Evolutionary conservation across 2,888 invertebrate genomes (phyloP).

Genomic region (Melipona beecheii): DNA sequence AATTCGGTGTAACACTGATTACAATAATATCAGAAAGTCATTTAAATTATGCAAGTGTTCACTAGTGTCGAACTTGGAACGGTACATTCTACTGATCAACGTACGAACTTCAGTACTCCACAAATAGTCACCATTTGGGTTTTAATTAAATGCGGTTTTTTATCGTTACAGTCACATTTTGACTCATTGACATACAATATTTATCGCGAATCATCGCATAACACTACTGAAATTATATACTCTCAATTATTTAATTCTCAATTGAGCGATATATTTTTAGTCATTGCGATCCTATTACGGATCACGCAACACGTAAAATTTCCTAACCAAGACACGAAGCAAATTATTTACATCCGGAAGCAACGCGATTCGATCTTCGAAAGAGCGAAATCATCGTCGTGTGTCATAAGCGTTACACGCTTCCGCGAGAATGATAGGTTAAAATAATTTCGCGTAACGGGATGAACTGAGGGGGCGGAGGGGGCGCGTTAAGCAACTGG

Average conservation of each 20-base stretch:
- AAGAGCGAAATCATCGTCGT: conserved; percentile 6
- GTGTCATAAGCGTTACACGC: conserved; percentile 13
- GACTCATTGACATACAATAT: background rate
- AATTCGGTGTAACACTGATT: background rate
- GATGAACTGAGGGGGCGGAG: conserved; percentile 21
- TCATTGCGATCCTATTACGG: background rate
- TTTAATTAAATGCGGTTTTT: background rate
- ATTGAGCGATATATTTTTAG: background rate
- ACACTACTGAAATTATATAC: background rate
- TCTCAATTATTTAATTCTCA: background rate
- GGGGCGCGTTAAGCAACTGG: conserved; percentile 59
- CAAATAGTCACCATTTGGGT: background rate
- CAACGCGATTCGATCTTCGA: background rate
- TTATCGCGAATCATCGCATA: background rate
- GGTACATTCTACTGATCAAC: background rate
- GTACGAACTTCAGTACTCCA: background rate
- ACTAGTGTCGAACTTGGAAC: background rate
- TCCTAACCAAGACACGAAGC: background rate
- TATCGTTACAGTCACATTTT: background rate
- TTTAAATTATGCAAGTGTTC: background rate
- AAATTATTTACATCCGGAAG: background rate
- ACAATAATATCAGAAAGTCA: background rate
- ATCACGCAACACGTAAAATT: background rate
- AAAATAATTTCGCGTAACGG: conserved; percentile 72
- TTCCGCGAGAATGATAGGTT: conserved; percentile 25